phyloP scores from a whole-genome alignment of 37 sponge, comb jelly and placozoan genomes.

The Halichondria panicea region DNA sequence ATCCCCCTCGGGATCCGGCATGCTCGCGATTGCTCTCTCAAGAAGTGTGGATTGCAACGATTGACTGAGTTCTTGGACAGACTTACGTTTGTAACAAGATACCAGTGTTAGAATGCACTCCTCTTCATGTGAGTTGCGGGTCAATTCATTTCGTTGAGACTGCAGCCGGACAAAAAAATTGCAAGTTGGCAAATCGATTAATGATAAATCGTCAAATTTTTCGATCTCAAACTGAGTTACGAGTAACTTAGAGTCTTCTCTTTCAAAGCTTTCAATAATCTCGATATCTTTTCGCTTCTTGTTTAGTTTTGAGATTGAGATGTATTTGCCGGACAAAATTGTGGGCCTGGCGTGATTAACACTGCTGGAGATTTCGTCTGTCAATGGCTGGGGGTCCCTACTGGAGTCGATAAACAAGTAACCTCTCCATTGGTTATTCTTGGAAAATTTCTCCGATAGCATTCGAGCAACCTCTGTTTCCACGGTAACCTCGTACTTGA shows the following conservation, averaged over 20 bases:
- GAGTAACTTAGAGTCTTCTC: slow-evolving; percentile 3
- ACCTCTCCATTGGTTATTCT: too few relatives aligned
- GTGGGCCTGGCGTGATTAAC: too few relatives aligned
- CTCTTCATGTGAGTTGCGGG: background rate
- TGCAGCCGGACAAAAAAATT: background rate
- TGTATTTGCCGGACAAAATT: too few relatives aligned
- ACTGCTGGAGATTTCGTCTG: too few relatives aligned
- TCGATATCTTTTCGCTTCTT: background rate
- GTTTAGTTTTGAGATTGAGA: too few relatives aligned
- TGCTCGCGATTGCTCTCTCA: background rate
- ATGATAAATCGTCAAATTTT: background rate
- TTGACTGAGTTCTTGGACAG: background rate
- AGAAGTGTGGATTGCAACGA: background rate
- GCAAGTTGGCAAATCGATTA: background rate
- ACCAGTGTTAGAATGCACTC: background rate
- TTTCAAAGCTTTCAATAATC: background rate
- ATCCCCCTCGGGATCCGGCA: slow-evolving; percentile 10
- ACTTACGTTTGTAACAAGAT: background rate
- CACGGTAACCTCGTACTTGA: too few relatives aligned
- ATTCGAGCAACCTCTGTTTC: too few relatives aligned
- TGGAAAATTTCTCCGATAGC: too few relatives aligned
- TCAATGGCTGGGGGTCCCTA: too few relatives aligned
- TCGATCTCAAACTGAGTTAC: slow-evolving; percentile 2
- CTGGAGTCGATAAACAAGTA: too few relatives aligned
- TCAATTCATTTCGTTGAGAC: background rate